These are phyloP conservation scores for Cryptoblepharus egeriae DNA, from an alignment of 2,797 vertebrate species.

Conservation along the genomic window DNA sequence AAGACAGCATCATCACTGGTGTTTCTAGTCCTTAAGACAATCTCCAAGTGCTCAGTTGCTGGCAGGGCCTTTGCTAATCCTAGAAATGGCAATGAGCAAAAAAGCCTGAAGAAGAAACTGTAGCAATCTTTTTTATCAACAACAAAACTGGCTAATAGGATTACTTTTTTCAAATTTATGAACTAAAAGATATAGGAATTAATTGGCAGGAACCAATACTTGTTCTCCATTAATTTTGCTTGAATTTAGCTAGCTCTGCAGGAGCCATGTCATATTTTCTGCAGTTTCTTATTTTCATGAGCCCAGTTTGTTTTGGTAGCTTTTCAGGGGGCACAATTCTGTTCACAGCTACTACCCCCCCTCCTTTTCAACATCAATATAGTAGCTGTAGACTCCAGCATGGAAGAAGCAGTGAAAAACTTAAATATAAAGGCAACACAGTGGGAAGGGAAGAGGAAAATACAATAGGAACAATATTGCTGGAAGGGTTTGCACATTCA, in stretches of 20 bases:
- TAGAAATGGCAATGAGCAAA: neutral
- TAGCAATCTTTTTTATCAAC: neutral
- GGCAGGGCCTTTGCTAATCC: too few relatives aligned
- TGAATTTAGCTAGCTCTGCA: neutral
- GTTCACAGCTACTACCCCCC: neutral
- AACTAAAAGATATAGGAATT: neutral
- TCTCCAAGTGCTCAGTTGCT: too few relatives aligned
- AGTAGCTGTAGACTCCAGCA: neutral
- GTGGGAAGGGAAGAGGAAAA: neutral
- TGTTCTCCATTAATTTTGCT: neutral
- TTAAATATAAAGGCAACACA: neutral
- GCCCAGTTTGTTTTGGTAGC: neutral
- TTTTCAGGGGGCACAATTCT: neutral
- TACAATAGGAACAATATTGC: neutral
- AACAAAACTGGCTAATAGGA: neutral
- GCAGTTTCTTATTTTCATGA: neutral
- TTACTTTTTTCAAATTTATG: neutral
- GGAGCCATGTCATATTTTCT: neutral
- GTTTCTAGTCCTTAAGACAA: neutral
- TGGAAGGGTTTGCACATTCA: neutral
- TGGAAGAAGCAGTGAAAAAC: neutral
- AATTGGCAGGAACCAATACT: neutral
- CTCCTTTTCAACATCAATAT: neutral
- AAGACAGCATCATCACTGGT: too few relatives aligned
- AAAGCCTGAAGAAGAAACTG: neutral